Evolutionary conservation across 1,140 invertebrate genomes (phyloP), one percentile per base, ranked within the genome.

Genomic region (Pachypeltis micranthus): DNA sequence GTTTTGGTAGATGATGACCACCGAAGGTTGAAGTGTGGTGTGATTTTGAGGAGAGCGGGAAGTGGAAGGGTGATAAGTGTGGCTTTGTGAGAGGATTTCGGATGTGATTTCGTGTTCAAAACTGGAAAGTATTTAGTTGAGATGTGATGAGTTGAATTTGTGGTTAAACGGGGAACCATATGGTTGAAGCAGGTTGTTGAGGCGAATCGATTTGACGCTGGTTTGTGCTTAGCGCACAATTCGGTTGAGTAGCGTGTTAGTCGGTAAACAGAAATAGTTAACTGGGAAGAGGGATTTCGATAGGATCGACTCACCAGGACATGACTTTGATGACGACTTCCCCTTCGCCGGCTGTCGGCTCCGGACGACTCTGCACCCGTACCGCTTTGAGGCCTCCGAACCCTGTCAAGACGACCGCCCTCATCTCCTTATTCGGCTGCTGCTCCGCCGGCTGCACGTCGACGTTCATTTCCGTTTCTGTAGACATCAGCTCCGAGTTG

Each of bases 281-380:
- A 14, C 55, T 55, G 12, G 39, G 63, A 23, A 39, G 44, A 39
- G n/a, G n/a, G n/a, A n/a, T n/a, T n/a, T n/a, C n/a, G n/a, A n/a
- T n/a, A n/a, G n/a, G n/a, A n/a, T n/a, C n/a, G n/a, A 83, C 85
- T 87, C 72, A 93, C 90, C 89, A 91, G 70, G 88, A 85, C 75
- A 87, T 89, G 44, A 91, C 88, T 66, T 86, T 78, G 69, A 92
- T 87, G 23, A 91, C 79, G 61, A 92, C 85, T 73, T 92, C 88
- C 55, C 86, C 87, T 70, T 90, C 86, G 62, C 72, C 80, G 19
- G 83, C 74, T 26, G 80, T 80, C 4, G 87, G 85, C 73, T 90
- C 86, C 14, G 87, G 85, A 72, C 87, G 89, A 74, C 83, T 87
- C 68, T 84, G 79, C 58, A 87, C 83, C 76, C 91, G 91, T 69